phyloP scores from a whole-genome alignment of 2,888 invertebrate species.

The Spisula solida region DNA sequence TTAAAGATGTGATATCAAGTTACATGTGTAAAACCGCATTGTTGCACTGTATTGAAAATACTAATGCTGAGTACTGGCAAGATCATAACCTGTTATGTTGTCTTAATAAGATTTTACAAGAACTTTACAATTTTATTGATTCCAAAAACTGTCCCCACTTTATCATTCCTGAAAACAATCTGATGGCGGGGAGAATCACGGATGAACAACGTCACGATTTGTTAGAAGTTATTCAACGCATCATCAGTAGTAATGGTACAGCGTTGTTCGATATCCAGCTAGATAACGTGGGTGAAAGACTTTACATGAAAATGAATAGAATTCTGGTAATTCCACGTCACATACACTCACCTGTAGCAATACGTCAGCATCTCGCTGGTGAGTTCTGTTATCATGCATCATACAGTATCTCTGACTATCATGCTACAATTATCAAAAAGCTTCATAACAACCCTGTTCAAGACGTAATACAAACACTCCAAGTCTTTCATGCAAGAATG shows the following conservation, averaged over 20 bases:
- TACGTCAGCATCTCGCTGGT: neutral
- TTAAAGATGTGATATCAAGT: neutral
- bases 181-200: conserved; percentile 9
- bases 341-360: neutral
- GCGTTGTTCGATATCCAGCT: neutral
- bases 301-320: neutral
- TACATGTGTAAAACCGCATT: conserved; percentile 8
- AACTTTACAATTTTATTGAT: neutral
- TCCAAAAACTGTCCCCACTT: conserved; percentile 20
- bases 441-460: neutral
- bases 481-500: neutral
- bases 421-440: neutral
- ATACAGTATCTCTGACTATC: neutral
- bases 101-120: neutral
- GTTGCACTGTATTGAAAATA: neutral
- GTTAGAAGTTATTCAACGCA: neutral
- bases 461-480: neutral
- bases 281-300: conserved; percentile 13
- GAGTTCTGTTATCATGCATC: neutral
- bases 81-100: neutral
- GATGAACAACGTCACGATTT: neutral
- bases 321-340: neutral
- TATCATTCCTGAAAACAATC: conserved; percentile 23
- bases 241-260: neutral
- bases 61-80: neutral